These are phyloP conservation scores for Oncorhynchus keta DNA, from an alignment of 2,113 vertebrate species.

Conservation along the genomic window DNA sequence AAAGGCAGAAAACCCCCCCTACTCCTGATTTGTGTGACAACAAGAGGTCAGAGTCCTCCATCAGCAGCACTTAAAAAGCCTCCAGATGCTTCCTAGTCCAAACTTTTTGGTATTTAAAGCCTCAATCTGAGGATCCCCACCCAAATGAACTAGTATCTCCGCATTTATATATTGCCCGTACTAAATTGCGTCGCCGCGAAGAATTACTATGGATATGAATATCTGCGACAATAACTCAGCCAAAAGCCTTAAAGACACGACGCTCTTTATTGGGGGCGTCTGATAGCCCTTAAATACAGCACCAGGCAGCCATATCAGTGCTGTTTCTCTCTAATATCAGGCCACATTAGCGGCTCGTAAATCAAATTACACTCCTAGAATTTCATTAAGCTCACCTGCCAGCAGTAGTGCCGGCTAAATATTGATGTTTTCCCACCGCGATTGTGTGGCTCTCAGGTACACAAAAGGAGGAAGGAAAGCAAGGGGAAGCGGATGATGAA, in stretches of 20 bases:
- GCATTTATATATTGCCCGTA: slow-evolving; percentile 73
- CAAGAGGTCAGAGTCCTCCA: slow-evolving; percentile 40
- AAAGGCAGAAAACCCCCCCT: slow-evolving; percentile 36
- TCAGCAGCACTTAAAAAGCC: slow-evolving; percentile 58
- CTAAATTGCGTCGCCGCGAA: slow-evolving; percentile 73
- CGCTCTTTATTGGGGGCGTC: slow-evolving; percentile 72
- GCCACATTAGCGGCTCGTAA: slow-evolving; percentile 76
- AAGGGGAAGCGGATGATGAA: slow-evolving; percentile 58
- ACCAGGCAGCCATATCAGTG: slow-evolving; percentile 69
- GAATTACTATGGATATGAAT: slow-evolving; percentile 77
- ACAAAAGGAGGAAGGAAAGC: slow-evolving; percentile 48
- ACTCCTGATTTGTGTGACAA: slow-evolving; percentile 57
- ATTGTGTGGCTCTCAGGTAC: slow-evolving; percentile 68
- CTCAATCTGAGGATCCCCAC: slow-evolving; percentile 55
- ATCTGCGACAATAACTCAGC: slow-evolving; percentile 74
- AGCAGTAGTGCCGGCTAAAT: slow-evolving; percentile 68
- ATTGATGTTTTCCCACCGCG: slow-evolving; percentile 69
- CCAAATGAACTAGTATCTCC: slow-evolving; percentile 74
- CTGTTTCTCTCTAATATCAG: slow-evolving; percentile 76
- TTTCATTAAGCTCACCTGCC: slow-evolving; percentile 79
- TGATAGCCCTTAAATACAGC: slow-evolving; percentile 75
- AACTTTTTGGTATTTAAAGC: slow-evolving; percentile 62
- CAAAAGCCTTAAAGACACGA: slow-evolving; percentile 60
- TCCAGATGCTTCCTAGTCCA: slow-evolving; percentile 57
- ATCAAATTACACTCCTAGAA: slow-evolving; percentile 77